phyloP scores from a whole-genome alignment of 2,888 invertebrate species.

The Ligdia adustata region DNA sequence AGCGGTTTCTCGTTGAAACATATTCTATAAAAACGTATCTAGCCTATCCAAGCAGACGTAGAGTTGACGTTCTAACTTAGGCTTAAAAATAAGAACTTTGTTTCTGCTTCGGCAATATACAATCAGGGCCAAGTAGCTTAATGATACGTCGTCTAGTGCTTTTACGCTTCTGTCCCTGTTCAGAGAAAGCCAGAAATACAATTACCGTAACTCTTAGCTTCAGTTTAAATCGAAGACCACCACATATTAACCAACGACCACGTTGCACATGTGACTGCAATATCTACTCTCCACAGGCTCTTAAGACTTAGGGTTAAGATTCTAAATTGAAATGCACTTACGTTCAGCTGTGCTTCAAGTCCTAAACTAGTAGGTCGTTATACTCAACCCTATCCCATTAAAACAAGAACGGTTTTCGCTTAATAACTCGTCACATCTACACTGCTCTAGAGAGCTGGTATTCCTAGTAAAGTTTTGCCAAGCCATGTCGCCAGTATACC shows the following conservation, averaged over 20 bases:
- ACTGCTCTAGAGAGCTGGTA: neutral
- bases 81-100: too few species aligned
- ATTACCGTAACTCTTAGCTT: constrained; percentile 13
- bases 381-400: neutral
- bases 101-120: too few species aligned
- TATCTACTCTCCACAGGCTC: constrained; percentile 4
- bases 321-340: constrained; percentile 1
- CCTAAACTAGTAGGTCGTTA: neutral
- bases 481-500: neutral
- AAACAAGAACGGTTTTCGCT: constrained; percentile 6
- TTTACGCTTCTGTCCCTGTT: too few species aligned
- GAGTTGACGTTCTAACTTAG: too few species aligned
- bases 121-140: too few species aligned
- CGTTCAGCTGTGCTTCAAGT: neutral
- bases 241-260: constrained; percentile 28
- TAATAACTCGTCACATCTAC: neutral
- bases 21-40: too few species aligned
- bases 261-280: constrained; percentile 24
- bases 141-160: too few species aligned
- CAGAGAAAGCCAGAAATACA: too few species aligned
- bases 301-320: neutral
- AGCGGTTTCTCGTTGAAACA: too few species aligned
- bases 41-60: too few species aligned
- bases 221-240: constrained; percentile 22
- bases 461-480: neutral